Conservation (phyloP, 2,888 invertebrate genomes). For the Caenorhabditis sp. region DNA sequence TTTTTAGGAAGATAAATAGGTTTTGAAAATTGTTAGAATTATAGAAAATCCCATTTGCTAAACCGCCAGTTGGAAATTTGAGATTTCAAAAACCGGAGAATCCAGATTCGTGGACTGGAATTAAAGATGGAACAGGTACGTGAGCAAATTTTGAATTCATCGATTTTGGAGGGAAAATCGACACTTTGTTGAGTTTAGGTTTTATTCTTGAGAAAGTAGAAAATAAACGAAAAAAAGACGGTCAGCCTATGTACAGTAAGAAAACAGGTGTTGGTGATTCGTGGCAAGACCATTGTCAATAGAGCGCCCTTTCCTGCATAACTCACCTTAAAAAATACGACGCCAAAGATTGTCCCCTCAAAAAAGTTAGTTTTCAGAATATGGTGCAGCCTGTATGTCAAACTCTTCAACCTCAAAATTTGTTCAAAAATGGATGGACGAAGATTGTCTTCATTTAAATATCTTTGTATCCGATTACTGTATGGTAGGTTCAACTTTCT, state of each 20-base stretch:
- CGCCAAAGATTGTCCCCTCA: too few species aligned
- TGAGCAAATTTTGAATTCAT: too few species aligned
- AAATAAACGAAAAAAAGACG: too few species aligned
- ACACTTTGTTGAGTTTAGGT: too few species aligned
- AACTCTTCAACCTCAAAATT: constrained; percentile 53
- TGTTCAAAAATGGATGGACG: constrained; percentile 54
- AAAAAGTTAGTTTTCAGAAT: constrained; percentile 23
- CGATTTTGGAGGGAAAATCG: too few species aligned
- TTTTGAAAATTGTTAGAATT: constrained; percentile 9
- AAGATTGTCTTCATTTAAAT: constrained; percentile 14
- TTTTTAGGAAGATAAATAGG: too few species aligned
- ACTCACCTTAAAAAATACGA: too few species aligned
- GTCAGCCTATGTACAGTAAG: too few species aligned
- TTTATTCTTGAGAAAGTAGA: too few species aligned
- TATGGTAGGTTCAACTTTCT: neutral
- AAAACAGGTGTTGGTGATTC: too few species aligned
- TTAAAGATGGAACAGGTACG: constrained; percentile 42
- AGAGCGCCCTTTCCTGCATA: too few species aligned
- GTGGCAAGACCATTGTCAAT: too few species aligned
- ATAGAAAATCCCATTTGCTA: constrained; percentile 55
- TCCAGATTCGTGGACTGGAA: constrained; percentile 49
- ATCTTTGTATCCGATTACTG: constrained; percentile 5
- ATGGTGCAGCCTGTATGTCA: constrained; percentile 59
- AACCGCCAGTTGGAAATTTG: constrained; percentile 55
- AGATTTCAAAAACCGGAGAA: constrained; percentile 50